Evolutionary conservation across 2,888 invertebrate species (phyloP), one percentile per base, ranked within the genome.

Genomic region (Thumatha senex): DNA sequence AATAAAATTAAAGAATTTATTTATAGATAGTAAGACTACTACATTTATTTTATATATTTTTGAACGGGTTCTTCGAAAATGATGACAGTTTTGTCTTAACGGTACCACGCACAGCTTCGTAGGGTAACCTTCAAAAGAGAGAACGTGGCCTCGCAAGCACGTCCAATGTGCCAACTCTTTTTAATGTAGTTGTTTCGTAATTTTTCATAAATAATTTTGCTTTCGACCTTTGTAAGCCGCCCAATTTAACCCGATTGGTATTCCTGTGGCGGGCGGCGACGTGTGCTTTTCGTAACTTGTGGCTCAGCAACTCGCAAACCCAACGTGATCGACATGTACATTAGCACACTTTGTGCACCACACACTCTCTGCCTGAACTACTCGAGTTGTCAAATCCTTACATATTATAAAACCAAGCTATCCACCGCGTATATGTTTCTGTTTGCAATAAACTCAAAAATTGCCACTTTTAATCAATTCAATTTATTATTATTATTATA

Each of bases 91-190:
- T 82, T 80, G 72, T 86, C 80, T 86, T 82, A 84, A 83, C 84
- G 84, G 85, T 80, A 83, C n/a, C 75, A 84, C 80, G 79, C 81
- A 82, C 80, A 81, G 77, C 72, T 76, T 78, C 70, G 73, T 70
- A 60, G 61, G 61, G 67, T 82, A 86, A 86, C 90, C 89, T 90
- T 89, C 89, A 85, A 82, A 89, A 88, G 88, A 89, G 89, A 89
- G 88, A 89, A 89, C 86, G 89, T 78, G 73, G 76, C 80, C 76
- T 65, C 78, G 82, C 78, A 74, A 82, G 83, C 91, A 91, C 90
- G 91, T 89, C 75, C 84, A 84, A 85, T 90, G 89, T 80, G 82
- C 86, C 87, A 91, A 91, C 87, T 88, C 79, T 84, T 86, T 82
- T 86, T 83, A 82, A 85, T 78, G 82, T 82, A 68, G 73, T 69